Evolutionary conservation across 2,797 vertebrate species (phyloP).

Genomic region (Muraenolepis orangiensis): DNA sequence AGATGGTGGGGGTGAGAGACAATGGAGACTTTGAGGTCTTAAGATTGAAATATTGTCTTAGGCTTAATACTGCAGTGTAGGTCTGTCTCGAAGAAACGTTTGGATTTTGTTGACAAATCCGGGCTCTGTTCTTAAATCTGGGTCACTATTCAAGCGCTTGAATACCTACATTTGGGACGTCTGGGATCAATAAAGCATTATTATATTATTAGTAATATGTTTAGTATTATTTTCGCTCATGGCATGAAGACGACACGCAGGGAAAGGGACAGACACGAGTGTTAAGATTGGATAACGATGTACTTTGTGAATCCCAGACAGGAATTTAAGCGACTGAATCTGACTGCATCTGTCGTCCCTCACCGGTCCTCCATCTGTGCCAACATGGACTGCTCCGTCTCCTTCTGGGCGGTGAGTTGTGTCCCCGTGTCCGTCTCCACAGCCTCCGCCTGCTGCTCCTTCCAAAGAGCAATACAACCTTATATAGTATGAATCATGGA

Average conservation of each 20-base stretch:
- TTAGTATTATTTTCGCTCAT: no score
- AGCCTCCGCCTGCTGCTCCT: constrained; percentile 36
- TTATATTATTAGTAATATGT: no score
- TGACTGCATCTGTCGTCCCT: not conserved
- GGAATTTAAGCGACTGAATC: not conserved
- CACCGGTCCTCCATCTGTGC: constrained; percentile 65
- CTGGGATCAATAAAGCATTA: not conserved
- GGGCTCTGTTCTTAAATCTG: not conserved
- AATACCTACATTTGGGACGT: not conserved
- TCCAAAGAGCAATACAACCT: not conserved
- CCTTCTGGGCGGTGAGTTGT: constrained; percentile 44
- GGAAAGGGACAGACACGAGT: not conserved
- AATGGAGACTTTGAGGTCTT: not conserved
- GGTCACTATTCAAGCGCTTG: not conserved
- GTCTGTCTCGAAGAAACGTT: not conserved
- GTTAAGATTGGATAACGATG: not conserved
- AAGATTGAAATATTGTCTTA: not conserved
- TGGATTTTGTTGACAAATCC: not conserved
- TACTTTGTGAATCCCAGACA: not conserved
- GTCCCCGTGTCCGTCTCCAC: constrained; percentile 30
- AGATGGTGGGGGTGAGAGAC: not conserved
- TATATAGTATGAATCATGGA: not conserved
- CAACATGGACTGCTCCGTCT: constrained; percentile 41
- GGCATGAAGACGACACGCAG: not conserved
- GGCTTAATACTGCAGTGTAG: no score